Evolutionary conservation across 1,140 invertebrate genomes (phyloP).

Genomic region (Leptestheria dahalacensis): DNA sequence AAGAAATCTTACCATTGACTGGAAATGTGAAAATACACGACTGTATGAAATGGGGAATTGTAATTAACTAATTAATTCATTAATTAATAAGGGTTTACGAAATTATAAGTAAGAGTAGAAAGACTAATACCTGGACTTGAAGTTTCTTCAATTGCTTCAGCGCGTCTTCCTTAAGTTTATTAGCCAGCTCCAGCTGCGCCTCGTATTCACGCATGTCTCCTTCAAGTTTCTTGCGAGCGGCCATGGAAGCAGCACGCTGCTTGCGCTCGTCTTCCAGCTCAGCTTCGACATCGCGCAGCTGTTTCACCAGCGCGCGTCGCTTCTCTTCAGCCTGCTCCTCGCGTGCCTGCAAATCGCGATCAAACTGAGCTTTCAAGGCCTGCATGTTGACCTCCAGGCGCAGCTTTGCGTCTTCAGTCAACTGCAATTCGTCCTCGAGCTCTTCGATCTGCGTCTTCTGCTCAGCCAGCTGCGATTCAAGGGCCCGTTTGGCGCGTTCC

Average conservation of each 20-base stretch:
- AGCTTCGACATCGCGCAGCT: constrained; percentile 80
- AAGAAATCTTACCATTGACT: no score
- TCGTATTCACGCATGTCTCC: constrained; percentile 86
- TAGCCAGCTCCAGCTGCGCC: constrained; percentile 84
- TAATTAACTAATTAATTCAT: no score
- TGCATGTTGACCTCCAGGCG: constrained; percentile 97
- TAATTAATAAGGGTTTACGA: no score
- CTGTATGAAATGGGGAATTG: no score
- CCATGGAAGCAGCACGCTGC: constrained; percentile 72
- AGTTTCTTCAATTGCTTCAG: constrained; percentile 85
- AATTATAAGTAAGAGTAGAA: no score
- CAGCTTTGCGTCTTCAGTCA: constrained; percentile 92
- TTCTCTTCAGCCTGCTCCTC: constrained; percentile 96
- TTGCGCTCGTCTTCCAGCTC: constrained; percentile 94
- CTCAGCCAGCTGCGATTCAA: constrained; percentile 84
- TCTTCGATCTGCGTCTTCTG: constrained; percentile 91
- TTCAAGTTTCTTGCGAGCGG: constrained; percentile 85
- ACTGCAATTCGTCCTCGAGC: constrained; percentile 91
- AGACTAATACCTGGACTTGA: constrained; percentile 52
- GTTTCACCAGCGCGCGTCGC: constrained; percentile 76
- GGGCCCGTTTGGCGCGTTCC: constrained; percentile 83
- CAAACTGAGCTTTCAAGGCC: constrained; percentile 83
- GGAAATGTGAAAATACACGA: no score
- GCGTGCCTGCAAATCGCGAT: constrained; percentile 76
- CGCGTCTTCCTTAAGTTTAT: constrained; percentile 92